A percentile compares a stretch with the other conserved stretches of the same genome.
Conservation (phyloP, 2,797 vertebrate species). For the Pseudotriccus pelzelni region DNA sequence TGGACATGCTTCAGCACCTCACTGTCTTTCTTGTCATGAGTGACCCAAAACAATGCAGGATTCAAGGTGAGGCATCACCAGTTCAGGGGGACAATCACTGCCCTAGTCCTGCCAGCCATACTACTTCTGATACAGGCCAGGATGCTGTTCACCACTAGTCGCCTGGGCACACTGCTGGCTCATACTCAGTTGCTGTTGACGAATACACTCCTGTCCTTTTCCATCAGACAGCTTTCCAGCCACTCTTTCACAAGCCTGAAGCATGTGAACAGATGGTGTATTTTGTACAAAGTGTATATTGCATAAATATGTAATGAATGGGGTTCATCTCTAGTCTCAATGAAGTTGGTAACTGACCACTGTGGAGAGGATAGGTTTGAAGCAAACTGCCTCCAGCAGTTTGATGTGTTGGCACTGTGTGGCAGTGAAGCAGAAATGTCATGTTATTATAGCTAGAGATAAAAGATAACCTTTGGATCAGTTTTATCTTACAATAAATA, state of each 20-base stretch:
- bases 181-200: neutral
- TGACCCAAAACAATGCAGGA: neutral
- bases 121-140: too few species aligned
- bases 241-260: neutral
- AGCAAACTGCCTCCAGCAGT: neutral
- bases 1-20: neutral
- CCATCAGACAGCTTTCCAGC: neutral
- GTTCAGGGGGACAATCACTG: neutral
- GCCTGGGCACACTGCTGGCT: neutral
- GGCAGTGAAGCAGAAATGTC: neutral
- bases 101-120: neutral
- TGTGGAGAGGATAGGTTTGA: neutral
- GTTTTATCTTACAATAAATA: neutral
- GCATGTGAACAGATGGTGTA: neutral
- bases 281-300: neutral
- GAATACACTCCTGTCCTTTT: neutral
- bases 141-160: neutral
- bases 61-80: neutral
- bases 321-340: neutral
- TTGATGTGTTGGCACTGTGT: neutral
- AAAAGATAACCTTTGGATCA: neutral
- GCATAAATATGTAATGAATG: neutral
- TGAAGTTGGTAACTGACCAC: neutral
- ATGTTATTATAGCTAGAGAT: neutral
- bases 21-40: neutral